Evolutionary conservation across 1,140 invertebrate genomes (phyloP), one percentile per base, ranked within the genome.

Genomic region (Sycobia sp.): DNA sequence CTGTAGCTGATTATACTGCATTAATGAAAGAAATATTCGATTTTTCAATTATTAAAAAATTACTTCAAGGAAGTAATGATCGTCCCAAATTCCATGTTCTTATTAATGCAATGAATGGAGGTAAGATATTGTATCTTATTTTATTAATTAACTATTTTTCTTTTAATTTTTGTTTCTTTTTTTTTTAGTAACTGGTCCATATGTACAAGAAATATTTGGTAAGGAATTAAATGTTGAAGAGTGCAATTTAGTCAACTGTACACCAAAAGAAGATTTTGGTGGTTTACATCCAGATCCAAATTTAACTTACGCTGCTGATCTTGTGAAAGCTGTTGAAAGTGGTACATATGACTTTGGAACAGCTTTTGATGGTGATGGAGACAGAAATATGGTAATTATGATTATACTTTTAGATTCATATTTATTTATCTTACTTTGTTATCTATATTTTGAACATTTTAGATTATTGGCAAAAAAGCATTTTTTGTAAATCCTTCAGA

Each of bases 401-500:
- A 25, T 47, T 23, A 53, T 5, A 32, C 32, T 39, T 62, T 14
- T 23, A 22, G 32, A 25, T 39, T 25, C 23, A 20, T 23, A 34
- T 50, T 34, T 36, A 49, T 32, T 4, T 32, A 32, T 32, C 29
- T 7, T 32, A 32, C 4, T n/a, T 7, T 32, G 29, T 32, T 32
- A 32, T 7, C 11, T 32, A 32, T 11, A 32, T 32, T 32, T 32
- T 7, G 3, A 23, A 10, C 53, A 18, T 62, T 71, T 25, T 39
- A 82, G 97, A 95, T 99, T 69, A 88, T 99, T 32, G 97, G 97
- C 3, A 88, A 91, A 73, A 90, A 90, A 50, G 96, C 94, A n/a
- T 99, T 99, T 79, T 99, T 99, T 82, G 95, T 99, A 0, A 98
- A 92, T 0, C 97, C 97, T 1, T 97, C 93, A 63, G 98, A 99